A percentile compares a stretch with the other conserved stretches of the same genome.
These are phyloP conservation scores for Solea senegalensis DNA, from an alignment of 2,113 vertebrate genomes.

Conservation along the genomic window DNA sequence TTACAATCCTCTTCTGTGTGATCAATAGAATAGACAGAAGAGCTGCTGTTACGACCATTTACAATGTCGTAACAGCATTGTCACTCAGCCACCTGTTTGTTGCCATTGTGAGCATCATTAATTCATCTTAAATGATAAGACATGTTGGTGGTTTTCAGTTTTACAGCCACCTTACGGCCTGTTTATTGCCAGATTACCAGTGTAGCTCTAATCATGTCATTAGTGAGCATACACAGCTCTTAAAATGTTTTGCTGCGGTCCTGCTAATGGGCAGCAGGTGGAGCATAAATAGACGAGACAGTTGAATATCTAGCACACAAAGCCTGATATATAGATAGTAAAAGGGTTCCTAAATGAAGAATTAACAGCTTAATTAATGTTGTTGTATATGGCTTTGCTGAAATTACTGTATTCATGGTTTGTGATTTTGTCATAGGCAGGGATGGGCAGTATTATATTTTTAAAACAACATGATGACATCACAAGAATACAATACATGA, in stretches of 20 bases:
- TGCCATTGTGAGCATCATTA: constrained; percentile 8
- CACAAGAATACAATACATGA: too few species aligned
- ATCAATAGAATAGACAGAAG: constrained; percentile 1
- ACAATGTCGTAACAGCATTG: constrained; percentile 1
- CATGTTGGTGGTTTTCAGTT: constrained; percentile 15
- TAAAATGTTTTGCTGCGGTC: constrained; percentile 37
- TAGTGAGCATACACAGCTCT: constrained; percentile 13
- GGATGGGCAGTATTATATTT: too few species aligned
- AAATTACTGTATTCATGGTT: not conserved
- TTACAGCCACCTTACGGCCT: constrained; percentile 22
- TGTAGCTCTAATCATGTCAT: constrained; percentile 15
- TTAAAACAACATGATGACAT: too few species aligned
- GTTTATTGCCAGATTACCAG: constrained; percentile 24
- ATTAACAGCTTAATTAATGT: constrained; percentile 19
- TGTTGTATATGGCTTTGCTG: not conserved
- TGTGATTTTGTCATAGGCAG: too few species aligned
- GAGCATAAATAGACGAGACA: constrained; percentile 14
- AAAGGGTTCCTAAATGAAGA: constrained; percentile 12
- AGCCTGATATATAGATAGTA: not conserved
- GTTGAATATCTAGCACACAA: constrained; percentile 17
- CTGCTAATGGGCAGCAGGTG: constrained; percentile 25
- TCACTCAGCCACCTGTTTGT: constrained; percentile 41
- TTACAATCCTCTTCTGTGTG: not conserved
- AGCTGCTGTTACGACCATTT: not conserved
- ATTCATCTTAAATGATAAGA: not conserved